Evolutionary conservation across 2,797 vertebrate genomes (phyloP), one percentile per base, ranked within the genome.

Genomic region (Enteromius radiatus): DNA sequence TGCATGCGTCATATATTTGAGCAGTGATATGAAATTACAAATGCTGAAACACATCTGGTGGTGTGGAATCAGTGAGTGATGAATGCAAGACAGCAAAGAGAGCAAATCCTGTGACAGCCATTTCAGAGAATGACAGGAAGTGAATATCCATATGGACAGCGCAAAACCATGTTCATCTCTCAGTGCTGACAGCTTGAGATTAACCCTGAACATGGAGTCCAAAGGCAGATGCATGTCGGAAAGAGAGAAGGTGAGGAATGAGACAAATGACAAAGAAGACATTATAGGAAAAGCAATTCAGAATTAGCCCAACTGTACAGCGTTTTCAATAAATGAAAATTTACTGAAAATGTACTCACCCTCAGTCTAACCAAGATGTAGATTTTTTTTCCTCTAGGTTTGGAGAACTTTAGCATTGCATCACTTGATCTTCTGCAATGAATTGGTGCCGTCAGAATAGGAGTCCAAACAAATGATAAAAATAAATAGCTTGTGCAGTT

Each of bases 141-240:
- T 70, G 49, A 36, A 69, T 61, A 69, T 56, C 23, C 26, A 49
- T 19, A 59, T 59, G 23, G 26, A 45, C 15, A 80, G 26, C 5
- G 28, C 26, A 80, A 80, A 80, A 45, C 54, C 38, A 45, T 71
- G 41, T 59, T 71, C 78, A 80, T 71, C 49, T 80, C 54, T 61
- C 68, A 61, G 41, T 19, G 14, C 21, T 80, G 78, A 80, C 78
- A 80, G 78, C 26, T 36, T 80, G 69, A 80, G 54, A 80, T 80
- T 80, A 80, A 71, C 68, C 78, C 67, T 21, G 61, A 80, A 71
- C 68, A 10, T 41, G 33, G 19, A 54, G 78, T 63, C 26, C 26
- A 63, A 71, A 43, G 54, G 41, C 54, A 43, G 41, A 47, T 9
- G 36, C 52, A 31, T 33, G 81, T 33, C 3, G 5, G 12, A 52